phyloP scores from a whole-genome alignment of 2,797 vertebrate species.

The Danio jaintianensis region DNA sequence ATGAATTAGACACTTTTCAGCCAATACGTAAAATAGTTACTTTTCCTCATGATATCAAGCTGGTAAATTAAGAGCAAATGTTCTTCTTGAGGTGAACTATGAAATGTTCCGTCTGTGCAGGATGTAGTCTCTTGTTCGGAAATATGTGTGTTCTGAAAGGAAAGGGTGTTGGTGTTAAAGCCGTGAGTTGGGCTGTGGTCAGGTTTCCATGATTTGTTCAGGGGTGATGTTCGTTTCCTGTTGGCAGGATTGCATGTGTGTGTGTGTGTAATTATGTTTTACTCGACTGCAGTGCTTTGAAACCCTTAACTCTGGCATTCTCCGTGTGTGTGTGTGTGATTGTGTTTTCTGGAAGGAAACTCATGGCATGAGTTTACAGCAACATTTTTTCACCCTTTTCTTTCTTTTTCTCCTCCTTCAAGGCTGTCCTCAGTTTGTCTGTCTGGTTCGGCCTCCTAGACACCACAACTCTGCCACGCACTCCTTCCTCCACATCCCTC shows the following conservation, averaged over 20 bases:
- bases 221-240: constrained; percentile 66
- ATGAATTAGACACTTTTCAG: too few relatives aligned
- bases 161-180: constrained; percentile 53
- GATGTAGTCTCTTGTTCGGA: constrained; percentile 38
- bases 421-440: constrained; percentile 22
- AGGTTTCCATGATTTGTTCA: constrained; percentile 73
- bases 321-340: constrained; percentile 63
- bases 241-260: constrained; percentile 22
- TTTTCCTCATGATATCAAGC: too few relatives aligned
- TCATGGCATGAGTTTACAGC: constrained; percentile 16
- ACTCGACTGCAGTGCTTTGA: constrained; percentile 24
- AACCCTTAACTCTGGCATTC: constrained; percentile 10
- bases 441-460: constrained; percentile 43
- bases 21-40: too few relatives aligned
- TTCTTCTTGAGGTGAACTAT: background rate
- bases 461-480: constrained; percentile 56
- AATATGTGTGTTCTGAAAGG: constrained; percentile 43
- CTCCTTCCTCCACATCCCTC: constrained; percentile 52
- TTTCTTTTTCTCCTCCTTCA: constrained; percentile 63
- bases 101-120: constrained; percentile 46
- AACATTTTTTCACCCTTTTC: constrained; percentile 54
- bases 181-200: constrained; percentile 42
- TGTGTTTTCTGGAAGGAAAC: constrained; percentile 57
- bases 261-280: constrained; percentile 60
- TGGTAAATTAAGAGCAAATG: background rate